These are phyloP conservation scores for Aleiodes testaceus DNA, from an alignment of 2,888 invertebrate genomes.

Conservation along the genomic window DNA sequence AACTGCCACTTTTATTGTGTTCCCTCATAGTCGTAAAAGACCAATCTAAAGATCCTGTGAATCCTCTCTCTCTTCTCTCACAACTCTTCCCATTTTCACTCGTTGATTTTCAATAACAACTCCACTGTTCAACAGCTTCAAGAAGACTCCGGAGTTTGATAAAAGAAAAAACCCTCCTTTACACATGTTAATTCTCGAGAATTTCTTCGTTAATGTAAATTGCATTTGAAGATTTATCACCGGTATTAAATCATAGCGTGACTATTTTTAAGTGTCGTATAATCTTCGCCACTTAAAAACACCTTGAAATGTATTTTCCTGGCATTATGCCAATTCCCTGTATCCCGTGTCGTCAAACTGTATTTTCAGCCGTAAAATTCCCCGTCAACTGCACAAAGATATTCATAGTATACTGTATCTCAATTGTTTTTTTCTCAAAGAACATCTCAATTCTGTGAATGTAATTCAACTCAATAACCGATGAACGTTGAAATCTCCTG, in stretches of 20 bases:
- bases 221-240: no score
- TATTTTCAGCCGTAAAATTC: not conserved
- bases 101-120: constrained; percentile 46
- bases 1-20: constrained; percentile 58
- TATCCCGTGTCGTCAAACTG: not conserved
- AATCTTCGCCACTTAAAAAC: no score
- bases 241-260: no score
- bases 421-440: no score
- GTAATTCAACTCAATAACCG: constrained; percentile 22
- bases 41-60: constrained; percentile 40
- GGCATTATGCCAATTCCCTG: no score
- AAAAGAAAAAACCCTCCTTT: no score
- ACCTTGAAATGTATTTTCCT: no score
- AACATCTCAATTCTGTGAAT: constrained; percentile 35
- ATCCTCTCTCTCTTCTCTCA: constrained; percentile 16
- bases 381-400: not conserved
- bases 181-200: no score
- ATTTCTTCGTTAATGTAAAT: no score
- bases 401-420: not conserved
- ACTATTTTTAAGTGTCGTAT: no score
- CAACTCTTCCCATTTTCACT: not conserved
- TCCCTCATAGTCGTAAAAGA: constrained; percentile 45
- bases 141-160: not conserved
- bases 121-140: constrained; percentile 38
- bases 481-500: not conserved